A percentile compares a stretch with the other conserved stretches of the same genome.
These are phyloP conservation scores for Lathamus discolor DNA, from an alignment of 2,113 vertebrate genomes.

Conservation along the genomic window DNA sequence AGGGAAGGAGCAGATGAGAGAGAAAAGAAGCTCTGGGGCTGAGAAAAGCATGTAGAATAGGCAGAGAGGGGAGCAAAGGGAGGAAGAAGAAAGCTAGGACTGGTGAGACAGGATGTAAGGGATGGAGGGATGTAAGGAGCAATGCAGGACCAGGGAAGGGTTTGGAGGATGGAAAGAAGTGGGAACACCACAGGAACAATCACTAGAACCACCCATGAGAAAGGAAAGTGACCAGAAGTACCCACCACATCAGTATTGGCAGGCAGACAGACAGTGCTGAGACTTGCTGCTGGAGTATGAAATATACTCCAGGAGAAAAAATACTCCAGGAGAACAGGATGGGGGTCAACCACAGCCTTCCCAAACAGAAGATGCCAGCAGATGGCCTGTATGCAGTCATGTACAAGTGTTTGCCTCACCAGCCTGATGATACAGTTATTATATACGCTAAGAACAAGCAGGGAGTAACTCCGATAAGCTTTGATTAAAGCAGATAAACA, in stretches of 20 bases:
- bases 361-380: not conserved
- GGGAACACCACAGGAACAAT: not conserved
- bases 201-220: not conserved
- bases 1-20: not conserved
- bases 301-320: not conserved
- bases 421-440: not conserved
- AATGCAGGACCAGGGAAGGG: not conserved
- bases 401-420: not conserved
- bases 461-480: not conserved
- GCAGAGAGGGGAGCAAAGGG: not conserved
- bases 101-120: not conserved
- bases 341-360: not conserved
- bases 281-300: not conserved
- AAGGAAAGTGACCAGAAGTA: not conserved
- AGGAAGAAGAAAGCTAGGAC: not conserved
- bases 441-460: fast-evolving
- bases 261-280: not conserved
- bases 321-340: not conserved
- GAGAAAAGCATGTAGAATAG: not conserved
- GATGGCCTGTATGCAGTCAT: not conserved
- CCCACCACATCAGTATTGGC: not conserved
- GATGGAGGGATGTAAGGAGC: not conserved
- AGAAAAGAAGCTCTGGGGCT: not conserved
- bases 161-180: not conserved
- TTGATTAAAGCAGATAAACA: not conserved